Evolutionary conservation across 2,888 invertebrate species (phyloP), one percentile per base, ranked within the genome.

Genomic region (Boloria selene): DNA sequence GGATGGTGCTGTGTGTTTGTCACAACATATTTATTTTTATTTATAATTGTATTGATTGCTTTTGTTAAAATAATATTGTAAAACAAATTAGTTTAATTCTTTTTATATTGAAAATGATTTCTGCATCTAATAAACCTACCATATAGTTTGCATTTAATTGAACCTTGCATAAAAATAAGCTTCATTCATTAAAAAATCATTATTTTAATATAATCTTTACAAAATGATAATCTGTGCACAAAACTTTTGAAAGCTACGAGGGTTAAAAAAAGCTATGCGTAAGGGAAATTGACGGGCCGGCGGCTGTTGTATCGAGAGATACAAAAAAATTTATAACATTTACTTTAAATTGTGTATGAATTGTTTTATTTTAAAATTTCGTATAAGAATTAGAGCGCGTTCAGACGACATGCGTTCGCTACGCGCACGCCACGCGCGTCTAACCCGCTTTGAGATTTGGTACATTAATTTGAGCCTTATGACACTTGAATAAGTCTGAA

Each of bases 211-310:
- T 55, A n/a, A 13, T 56, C 45, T 45, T 44, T 18, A 56, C 22
- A 56, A 56, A 56, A 45, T 7, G 1, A 38, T 38, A 38, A 7
- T 2, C 2, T 38, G 10, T 38, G 31, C 31, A 7, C 7, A 38
- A 38, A 38, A 38, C 2, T 4, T 42, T 44, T 14, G 55, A 55
- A 22, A 14, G 4, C 13, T 1, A 14, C 14, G 17, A 44, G 16
- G n/a, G 16, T 14, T 5, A 38, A 22, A 22, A n/a, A 26, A 4
- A 18, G 64, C 54, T 61, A 65, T 7, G 56, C 51, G 56, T 53
- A 26, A 42, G 61, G 56, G 56, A 60, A 70, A 65, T 44, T 45
- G 49, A 61, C 71, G 73, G 74, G 74, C 72, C 74, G 75, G 74
- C 75, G 74, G 71, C 56, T 66, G 56, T 61, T 61, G 67, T 54